Evolutionary conservation across 2,888 invertebrate species (phyloP).

Genomic region (Apotomis capreana): DNA sequence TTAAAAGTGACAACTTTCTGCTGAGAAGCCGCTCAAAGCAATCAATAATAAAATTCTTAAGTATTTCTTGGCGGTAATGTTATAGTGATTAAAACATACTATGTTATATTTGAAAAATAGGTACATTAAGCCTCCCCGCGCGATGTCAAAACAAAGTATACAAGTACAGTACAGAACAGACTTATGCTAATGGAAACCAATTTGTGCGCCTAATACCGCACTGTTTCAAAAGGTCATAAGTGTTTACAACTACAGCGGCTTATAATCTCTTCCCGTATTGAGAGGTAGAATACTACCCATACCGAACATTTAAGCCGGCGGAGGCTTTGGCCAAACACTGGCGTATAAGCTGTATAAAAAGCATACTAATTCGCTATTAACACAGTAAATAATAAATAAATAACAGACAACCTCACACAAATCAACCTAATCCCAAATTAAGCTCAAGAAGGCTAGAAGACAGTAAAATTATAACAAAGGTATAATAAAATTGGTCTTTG

Average conservation of each 20-base stretch:
- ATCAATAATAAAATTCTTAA: no score
- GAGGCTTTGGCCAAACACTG: constrained; percentile 26
- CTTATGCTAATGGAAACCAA: constrained; percentile 39
- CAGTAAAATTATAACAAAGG: neutral
- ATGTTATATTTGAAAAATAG: neutral
- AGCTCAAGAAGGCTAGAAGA: no score
- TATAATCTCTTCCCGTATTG: neutral
- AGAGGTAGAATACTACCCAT: neutral
- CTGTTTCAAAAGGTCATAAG: neutral
- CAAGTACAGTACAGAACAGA: constrained; percentile 21
- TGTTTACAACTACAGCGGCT: neutral
- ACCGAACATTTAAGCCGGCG: constrained; percentile 33
- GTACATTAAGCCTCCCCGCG: constrained; percentile 13
- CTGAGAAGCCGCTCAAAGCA: no score
- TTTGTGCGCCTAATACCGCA: constrained; percentile 35
- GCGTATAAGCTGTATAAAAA: constrained; percentile 31
- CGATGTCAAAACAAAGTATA: constrained; percentile 30
- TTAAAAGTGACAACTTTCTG: no score
- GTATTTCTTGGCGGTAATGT: no score
- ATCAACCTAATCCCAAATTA: no score
- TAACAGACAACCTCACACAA: no score
- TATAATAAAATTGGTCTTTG: no score
- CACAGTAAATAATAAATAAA: no score
- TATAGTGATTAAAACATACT: no score
- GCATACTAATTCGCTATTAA: constrained; percentile 19